phyloP scores from a whole-genome alignment of 2,113 vertebrate genomes.

The Crotalus viridis region DNA sequence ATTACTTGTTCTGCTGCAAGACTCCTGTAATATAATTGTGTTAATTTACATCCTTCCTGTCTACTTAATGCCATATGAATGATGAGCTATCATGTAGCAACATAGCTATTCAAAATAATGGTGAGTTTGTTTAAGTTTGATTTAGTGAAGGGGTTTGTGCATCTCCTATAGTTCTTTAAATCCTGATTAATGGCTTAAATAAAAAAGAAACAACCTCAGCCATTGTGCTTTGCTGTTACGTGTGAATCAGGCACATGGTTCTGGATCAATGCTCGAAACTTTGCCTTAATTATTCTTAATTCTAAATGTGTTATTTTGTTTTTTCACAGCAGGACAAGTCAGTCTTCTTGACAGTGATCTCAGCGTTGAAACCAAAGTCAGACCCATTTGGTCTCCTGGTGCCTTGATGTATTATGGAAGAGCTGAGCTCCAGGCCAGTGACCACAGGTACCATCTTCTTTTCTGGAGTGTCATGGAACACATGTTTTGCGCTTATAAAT shows the following conservation, averaged over 20 bases:
- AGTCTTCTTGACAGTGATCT: conserved; percentile 72
- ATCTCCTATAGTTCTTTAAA: not conserved
- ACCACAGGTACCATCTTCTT: conserved; percentile 72
- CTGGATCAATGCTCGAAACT: not conserved
- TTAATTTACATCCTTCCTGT: not conserved
- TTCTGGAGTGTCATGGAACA: not conserved
- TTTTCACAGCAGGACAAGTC: conserved; percentile 69
- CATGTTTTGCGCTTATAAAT: not conserved
- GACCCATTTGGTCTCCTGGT: conserved; percentile 75
- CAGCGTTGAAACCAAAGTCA: conserved; percentile 51
- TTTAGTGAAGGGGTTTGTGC: not conserved
- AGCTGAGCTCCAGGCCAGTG: conserved; percentile 76
- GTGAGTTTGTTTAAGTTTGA: not conserved
- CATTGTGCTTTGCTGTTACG: not conserved
- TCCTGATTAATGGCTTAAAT: not conserved
- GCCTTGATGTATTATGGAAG: conserved; percentile 79
- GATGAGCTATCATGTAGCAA: conserved; percentile 1
- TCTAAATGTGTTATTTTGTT: conserved; percentile 21
- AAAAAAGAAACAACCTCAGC: not conserved
- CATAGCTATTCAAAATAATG: not conserved
- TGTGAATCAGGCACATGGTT: not conserved
- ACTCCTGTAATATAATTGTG: not conserved
- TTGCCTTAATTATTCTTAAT: not conserved
- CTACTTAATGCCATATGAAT: not conserved
- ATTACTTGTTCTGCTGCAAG: not conserved